A percentile compares a stretch with the other conserved stretches of the same genome.
phyloP scores from a whole-genome alignment of 2,888 invertebrate genomes.

The Choreutis nemorana region DNA sequence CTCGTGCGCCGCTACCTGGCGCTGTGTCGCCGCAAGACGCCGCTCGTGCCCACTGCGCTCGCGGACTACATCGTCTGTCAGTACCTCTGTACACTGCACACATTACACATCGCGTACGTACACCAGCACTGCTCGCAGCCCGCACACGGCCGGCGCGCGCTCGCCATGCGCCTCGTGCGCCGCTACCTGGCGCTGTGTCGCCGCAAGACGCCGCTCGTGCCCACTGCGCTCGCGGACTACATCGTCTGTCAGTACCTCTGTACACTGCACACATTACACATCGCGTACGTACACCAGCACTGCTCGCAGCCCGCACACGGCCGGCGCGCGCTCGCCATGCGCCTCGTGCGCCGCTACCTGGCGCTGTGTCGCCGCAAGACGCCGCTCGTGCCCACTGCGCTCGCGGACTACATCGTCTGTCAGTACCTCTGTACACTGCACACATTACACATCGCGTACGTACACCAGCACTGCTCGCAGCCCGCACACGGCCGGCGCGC shows the following conservation, averaged over 20 bases:
- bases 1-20: constrained; percentile 93
- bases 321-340: constrained; percentile 86
- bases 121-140: constrained; percentile 89
- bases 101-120: constrained; percentile 98
- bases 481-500: constrained; percentile 70
- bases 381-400: constrained; percentile 85
- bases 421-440: constrained; percentile 28
- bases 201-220: constrained; percentile 86
- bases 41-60: constrained; percentile 85
- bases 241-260: constrained; percentile 72
- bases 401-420: constrained; percentile 88
- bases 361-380: constrained; percentile 88
- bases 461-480: constrained; percentile 90
- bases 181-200: constrained; percentile 93
- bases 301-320: constrained; percentile 73
- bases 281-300: constrained; percentile 96
- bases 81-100: too few species aligned
- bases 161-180: constrained; percentile 93
- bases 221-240: constrained; percentile 85
- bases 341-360: constrained; percentile 92
- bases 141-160: constrained; percentile 68
- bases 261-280: too few species aligned
- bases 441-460: constrained; percentile 99
- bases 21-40: constrained; percentile 88
- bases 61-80: constrained; percentile 85